These are phyloP conservation scores for Drusus annulatus DNA, from an alignment of 1,140 invertebrate genomes.

Conservation along the genomic window DNA sequence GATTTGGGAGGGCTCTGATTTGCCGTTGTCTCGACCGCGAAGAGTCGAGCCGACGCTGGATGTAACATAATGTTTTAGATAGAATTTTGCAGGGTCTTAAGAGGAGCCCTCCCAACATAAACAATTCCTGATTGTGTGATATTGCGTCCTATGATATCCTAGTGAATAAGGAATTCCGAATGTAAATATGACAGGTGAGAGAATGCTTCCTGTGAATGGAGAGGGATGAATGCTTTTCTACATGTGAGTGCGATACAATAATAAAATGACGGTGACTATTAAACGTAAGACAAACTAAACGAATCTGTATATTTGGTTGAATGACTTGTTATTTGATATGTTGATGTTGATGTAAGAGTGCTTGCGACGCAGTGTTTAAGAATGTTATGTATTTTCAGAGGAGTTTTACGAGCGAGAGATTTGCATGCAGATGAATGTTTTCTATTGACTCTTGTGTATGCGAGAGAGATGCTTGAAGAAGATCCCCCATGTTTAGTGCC, in stretches of 20 bases:
- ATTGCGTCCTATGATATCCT: constrained; percentile 60
- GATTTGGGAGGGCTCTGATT: constrained; percentile 60
- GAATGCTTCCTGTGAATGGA: constrained; percentile 45
- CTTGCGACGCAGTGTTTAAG: constrained; percentile 47
- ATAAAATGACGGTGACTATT: constrained; percentile 59
- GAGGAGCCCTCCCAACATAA: constrained; percentile 58
- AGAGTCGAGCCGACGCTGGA: constrained; percentile 50
- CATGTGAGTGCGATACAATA: constrained; percentile 50
- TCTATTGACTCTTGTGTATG: constrained; percentile 52
- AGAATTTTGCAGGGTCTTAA: constrained; percentile 59
- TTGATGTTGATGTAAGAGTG: constrained; percentile 39
- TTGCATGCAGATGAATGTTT: constrained; percentile 50
- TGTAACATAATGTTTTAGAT: constrained; percentile 58
- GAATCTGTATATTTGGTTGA: constrained; percentile 52
- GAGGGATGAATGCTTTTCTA: constrained; percentile 51
- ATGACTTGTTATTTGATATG: constrained; percentile 39
- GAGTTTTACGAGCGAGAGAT: constrained; percentile 52
- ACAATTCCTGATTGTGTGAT: constrained; percentile 61
- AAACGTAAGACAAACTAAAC: constrained; percentile 56
- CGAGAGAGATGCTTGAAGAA: constrained; percentile 20
- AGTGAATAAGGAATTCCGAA: constrained; percentile 58
- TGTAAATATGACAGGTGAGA: constrained; percentile 54
- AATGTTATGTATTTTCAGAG: constrained; percentile 59
- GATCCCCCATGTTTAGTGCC: constrained; percentile 55
- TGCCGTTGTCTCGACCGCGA: constrained; percentile 54